Conservation (phyloP, 2,113 vertebrate genomes). For the Chaetura pelagica region DNA sequence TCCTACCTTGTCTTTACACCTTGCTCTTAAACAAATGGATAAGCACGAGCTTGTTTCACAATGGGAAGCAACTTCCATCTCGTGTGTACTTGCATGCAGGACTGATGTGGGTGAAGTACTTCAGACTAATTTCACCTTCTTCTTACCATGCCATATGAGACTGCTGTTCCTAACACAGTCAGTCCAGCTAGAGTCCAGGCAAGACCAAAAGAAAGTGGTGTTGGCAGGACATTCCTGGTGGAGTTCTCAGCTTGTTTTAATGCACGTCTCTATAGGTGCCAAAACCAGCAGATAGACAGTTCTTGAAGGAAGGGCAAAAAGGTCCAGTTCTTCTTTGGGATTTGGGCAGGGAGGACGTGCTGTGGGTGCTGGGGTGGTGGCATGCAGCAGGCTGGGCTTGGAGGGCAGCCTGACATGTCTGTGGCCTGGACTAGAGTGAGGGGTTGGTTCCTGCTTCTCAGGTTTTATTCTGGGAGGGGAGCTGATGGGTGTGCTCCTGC, state of each 20-base stretch:
- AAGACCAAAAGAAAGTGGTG: background rate
- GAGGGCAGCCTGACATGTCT: background rate
- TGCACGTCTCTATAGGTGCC: background rate
- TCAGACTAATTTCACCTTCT: background rate
- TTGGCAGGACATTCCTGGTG: background rate
- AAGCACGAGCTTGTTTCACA: background rate
- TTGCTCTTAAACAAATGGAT: background rate
- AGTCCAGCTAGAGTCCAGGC: background rate
- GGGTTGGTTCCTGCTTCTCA: background rate
- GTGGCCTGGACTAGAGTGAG: background rate
- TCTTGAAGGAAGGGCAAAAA: background rate
- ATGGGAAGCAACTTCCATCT: background rate
- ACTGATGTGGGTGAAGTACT: background rate
- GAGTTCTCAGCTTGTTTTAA: background rate
- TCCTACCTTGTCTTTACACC: background rate
- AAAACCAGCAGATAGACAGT: background rate
- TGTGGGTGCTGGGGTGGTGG: background rate
- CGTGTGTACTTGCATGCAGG: background rate
- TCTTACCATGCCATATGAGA: background rate
- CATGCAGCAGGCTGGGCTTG: background rate
- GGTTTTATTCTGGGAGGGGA: background rate
- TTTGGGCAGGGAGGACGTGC: background rate
- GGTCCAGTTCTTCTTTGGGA: background rate
- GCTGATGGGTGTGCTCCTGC: background rate
- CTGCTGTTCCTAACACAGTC: background rate